A percentile compares a stretch with the other conserved stretches of the same genome.
Conservation (phyloP, 2,797 vertebrate species). For the Pseudopleuronectes americanus region DNA sequence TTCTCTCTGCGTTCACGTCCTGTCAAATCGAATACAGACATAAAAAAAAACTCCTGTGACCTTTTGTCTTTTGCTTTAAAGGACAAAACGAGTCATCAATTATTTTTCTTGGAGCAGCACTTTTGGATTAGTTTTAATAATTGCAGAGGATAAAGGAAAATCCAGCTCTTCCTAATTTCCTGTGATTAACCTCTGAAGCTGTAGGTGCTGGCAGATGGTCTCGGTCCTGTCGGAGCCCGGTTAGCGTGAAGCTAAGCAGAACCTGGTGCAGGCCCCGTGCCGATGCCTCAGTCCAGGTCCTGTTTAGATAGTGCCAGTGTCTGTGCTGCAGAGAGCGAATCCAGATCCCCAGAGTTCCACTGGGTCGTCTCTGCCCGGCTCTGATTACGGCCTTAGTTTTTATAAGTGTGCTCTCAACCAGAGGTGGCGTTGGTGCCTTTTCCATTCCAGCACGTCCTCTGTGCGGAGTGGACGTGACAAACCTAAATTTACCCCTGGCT, state of each 20-base stretch:
- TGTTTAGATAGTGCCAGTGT: conserved; percentile 63
- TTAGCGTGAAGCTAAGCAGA: conserved; percentile 61
- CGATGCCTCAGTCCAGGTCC: conserved; percentile 57
- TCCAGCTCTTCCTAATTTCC: conserved; percentile 4
- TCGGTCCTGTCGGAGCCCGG: conserved; percentile 1
- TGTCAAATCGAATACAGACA: not conserved
- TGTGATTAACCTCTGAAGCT: conserved; percentile 9
- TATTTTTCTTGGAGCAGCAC: not conserved
- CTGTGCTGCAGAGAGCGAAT: conserved; percentile 38
- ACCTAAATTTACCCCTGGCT: conserved; percentile 51
- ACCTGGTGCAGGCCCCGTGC: conserved; percentile 36
- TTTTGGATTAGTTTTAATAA: not conserved
- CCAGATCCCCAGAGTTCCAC: conserved; percentile 47
- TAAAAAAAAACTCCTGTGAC: not conserved
- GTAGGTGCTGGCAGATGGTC: conserved; percentile 19
- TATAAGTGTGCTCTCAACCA: not conserved
- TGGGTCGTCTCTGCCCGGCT: conserved; percentile 58
- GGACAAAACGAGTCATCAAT: not conserved
- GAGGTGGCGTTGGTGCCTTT: conserved; percentile 1
- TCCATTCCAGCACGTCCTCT: not conserved
- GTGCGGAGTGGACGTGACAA: conserved; percentile 17
- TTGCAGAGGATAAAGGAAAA: not conserved
- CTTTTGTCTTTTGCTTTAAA: too few species aligned
- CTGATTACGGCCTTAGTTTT: conserved; percentile 67
- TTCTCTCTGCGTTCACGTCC: not conserved